These are phyloP conservation scores for Steinernema khuongi DNA, from an alignment of 1,140 invertebrate species.

Conservation along the genomic window DNA sequence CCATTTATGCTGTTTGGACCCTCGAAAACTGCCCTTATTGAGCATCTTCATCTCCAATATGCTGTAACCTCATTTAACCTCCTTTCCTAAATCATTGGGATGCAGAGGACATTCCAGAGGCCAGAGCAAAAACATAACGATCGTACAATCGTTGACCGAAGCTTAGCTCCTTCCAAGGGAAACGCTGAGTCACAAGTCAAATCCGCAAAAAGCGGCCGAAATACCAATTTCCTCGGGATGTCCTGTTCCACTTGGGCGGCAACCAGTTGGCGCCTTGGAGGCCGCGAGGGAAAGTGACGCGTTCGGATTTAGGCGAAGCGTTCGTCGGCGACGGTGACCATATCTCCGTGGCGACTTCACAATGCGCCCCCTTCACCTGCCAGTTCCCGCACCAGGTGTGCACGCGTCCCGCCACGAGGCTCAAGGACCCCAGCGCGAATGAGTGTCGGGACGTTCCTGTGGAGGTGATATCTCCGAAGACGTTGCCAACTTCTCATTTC, in stretches of 20 bases:
- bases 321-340: slow-evolving; percentile 46
- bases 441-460: slow-evolving; percentile 45
- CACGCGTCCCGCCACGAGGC: slow-evolving; percentile 40
- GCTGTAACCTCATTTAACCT: neutral
- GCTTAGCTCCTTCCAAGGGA: too few relatives aligned
- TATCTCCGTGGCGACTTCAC: slow-evolving; percentile 44
- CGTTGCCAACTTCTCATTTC: neutral
- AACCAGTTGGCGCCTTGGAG: neutral
- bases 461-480: slow-evolving; percentile 26
- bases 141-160: neutral
- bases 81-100: neutral
- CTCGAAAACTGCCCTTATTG: too few relatives aligned
- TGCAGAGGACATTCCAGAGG: neutral
- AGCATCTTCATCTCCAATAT: too few relatives aligned
- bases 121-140: neutral
- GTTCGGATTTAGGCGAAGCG: slow-evolving; percentile 43
- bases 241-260: neutral
- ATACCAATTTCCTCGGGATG: neutral
- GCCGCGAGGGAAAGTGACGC: neutral
- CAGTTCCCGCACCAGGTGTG: slow-evolving; percentile 56
- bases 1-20: too few relatives aligned
- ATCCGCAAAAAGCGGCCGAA: too few relatives aligned
- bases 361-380: slow-evolving; percentile 50
- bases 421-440: slow-evolving; percentile 48
- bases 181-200: too few relatives aligned